These are phyloP conservation scores for Ephestia elutella DNA, from an alignment of 1,140 invertebrate species.

Conservation along the genomic window DNA sequence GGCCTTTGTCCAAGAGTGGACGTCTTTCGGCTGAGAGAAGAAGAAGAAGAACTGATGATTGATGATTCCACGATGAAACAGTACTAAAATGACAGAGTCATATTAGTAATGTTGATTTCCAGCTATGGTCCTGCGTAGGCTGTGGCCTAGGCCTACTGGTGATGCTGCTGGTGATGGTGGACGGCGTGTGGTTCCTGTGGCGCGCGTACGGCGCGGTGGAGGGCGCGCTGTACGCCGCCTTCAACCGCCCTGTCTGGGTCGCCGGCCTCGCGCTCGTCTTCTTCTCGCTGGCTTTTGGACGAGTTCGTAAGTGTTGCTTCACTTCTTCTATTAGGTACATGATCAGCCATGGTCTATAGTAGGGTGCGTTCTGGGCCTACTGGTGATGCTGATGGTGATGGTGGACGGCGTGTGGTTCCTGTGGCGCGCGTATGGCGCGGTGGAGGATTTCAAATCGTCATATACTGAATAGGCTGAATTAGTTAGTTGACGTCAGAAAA, in stretches of 20 bases:
- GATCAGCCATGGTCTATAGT: no score
- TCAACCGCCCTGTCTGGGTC: conserved; percentile 76
- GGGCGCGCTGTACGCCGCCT: conserved; percentile 75
- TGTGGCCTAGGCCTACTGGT: conserved; percentile 36
- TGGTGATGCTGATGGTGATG: conserved; percentile 51
- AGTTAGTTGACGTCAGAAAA: no score
- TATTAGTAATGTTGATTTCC: conserved; percentile 22
- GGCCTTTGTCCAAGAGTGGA: no score
- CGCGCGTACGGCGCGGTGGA: conserved; percentile 61
- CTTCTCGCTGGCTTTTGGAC: conserved; percentile 72
- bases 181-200: conserved; percentile 62
- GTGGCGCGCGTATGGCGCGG: conserved; percentile 58
- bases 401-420: conserved; percentile 59
- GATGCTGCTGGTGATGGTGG: conserved; percentile 53
- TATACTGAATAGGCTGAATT: no score
- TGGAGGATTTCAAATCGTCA: no score
- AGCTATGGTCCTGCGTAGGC: conserved; percentile 47
- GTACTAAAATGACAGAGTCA: no score
- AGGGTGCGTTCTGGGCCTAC: conserved; percentile 33
- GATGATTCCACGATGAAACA: no score
- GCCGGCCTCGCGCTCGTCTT: conserved; percentile 72
- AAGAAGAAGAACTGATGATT: no score
- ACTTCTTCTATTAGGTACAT: not conserved
- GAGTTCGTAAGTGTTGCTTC: conserved; percentile 74
- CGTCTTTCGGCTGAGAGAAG: no score